Percentiles rank a stretch among this genome's conserved stretches.
These are phyloP conservation scores for Oreochromis tanganicae DNA, from an alignment of 2,113 vertebrate species.

Conservation along the genomic window DNA sequence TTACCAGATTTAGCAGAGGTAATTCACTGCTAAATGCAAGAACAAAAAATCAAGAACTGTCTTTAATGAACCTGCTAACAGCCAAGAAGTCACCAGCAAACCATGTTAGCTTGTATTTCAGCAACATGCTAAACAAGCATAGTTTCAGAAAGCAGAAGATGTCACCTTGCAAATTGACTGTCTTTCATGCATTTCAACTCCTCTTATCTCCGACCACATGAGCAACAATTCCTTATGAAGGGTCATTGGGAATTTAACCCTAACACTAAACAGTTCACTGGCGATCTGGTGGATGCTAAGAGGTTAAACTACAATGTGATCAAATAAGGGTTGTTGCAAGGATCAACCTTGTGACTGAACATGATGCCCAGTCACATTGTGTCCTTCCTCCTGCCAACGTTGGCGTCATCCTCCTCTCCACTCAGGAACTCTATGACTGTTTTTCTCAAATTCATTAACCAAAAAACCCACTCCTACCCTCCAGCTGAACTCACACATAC, in stretches of 20 bases:
- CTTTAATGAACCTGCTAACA: neutral
- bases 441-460: constrained; percentile 22
- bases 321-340: neutral
- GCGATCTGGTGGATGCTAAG: neutral
- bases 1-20: neutral
- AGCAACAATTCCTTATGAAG: neutral
- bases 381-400: neutral
- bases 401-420: neutral
- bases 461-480: constrained; percentile 4
- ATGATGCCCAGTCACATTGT: neutral
- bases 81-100: neutral
- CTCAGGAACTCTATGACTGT: neutral
- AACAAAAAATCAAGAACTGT: neutral
- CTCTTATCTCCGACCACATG: neutral
- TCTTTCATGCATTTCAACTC: neutral
- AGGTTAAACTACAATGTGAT: neutral
- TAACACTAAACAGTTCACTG: neutral
- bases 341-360: neutral
- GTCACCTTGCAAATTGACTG: neutral
- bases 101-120: neutral
- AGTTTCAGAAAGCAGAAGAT: neutral
- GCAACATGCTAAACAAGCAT: neutral
- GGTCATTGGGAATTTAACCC: neutral
- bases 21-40: neutral
- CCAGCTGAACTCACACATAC: constrained; percentile 28